Conservation (phyloP, 64 coral and sea anemone species). For the Astreopora myriophthalma region DNA sequence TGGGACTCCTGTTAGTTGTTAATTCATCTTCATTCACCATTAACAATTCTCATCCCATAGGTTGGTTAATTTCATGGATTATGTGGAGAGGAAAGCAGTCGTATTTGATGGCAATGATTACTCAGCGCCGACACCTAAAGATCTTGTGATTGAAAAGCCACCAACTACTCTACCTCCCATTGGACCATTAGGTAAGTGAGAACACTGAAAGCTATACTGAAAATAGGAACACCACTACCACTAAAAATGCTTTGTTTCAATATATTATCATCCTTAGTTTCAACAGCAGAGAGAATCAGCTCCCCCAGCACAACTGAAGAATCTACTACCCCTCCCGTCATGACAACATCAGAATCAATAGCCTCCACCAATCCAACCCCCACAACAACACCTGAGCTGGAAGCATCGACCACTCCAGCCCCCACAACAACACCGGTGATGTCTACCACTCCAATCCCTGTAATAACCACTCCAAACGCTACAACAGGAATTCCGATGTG, state of each 20-base stretch:
- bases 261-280: neutral
- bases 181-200: neutral
- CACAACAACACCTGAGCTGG: neutral
- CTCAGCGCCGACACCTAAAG: neutral
- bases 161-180: neutral
- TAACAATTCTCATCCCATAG: neutral
- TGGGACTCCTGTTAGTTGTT: no score
- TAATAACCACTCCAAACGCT: neutral
- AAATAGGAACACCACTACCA: neutral
- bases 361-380: neutral
- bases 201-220: neutral
- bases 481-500: conserved; percentile 11
- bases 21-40: no score
- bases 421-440: neutral
- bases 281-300: neutral
- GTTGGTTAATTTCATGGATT: neutral
- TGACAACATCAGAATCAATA: neutral
- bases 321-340: no score
- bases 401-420: neutral
- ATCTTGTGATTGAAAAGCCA: neutral
- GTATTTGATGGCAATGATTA: conserved; percentile 67
- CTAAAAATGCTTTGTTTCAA: neutral
- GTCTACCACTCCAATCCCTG: neutral
- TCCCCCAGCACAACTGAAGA: neutral
- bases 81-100: neutral